A percentile compares a stretch with the other conserved stretches of the same genome.
Evolutionary conservation across 23 tunicate genomes (phyloP).

Genomic region (Phallusia fumigata): DNA sequence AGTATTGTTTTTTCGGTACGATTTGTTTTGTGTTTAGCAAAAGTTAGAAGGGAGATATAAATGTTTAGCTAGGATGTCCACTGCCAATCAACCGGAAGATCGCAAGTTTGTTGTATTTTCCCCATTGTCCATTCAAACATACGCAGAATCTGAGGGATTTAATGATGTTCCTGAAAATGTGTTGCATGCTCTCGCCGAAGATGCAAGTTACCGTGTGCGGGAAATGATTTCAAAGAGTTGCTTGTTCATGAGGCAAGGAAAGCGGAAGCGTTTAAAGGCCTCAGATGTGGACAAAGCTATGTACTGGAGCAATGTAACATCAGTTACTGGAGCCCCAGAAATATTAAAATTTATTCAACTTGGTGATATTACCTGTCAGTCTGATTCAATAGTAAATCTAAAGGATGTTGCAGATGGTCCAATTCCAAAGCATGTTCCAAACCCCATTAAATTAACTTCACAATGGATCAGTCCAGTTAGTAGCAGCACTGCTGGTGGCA

Average conservation of each 20-base stretch:
- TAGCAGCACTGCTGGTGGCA: not conserved
- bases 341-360: slow-evolving; percentile 14
- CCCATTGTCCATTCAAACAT: slow-evolving; percentile 39
- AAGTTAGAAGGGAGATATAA: not conserved
- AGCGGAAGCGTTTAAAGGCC: slow-evolving; percentile 31
- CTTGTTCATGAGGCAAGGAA: slow-evolving; percentile 49
- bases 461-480: not conserved
- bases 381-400: slow-evolving; percentile 28
- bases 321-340: slow-evolving; percentile 23
- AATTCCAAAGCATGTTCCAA: not conserved
- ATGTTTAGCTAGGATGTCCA: not conserved
- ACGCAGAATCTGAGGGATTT: slow-evolving; percentile 59
- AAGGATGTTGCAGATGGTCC: slow-evolving; percentile 18
- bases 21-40: no score
- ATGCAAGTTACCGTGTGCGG: slow-evolving; percentile 74
- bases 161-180: slow-evolving; percentile 30
- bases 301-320: slow-evolving; percentile 44
- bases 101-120: slow-evolving; percentile 60
- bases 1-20: no score
- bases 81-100: slow-evolving; percentile 30
- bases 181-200: slow-evolving; percentile 48
- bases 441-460: not conserved
- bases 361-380: slow-evolving; percentile 17
- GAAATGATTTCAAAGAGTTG: slow-evolving; percentile 58
- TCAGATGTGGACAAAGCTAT: slow-evolving; percentile 43